phyloP scores from a whole-genome alignment of 2,888 invertebrate genomes.

The Tenthredo distinguenda region DNA sequence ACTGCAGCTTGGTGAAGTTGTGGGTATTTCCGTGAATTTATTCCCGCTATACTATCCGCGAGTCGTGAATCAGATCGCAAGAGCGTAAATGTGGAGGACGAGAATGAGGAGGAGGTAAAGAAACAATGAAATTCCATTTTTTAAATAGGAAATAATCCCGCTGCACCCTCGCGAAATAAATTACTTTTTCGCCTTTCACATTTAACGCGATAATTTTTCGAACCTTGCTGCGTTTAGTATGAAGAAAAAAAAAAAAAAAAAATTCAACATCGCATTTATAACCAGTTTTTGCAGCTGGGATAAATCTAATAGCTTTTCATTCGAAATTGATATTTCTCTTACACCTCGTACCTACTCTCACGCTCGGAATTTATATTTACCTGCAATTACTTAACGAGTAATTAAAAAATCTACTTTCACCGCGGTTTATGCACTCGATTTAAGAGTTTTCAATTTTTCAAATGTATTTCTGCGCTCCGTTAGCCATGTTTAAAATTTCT shows the following conservation, averaged over 20 bases:
- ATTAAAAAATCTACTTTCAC: not conserved
- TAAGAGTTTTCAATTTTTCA: not conserved
- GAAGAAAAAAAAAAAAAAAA: not conserved
- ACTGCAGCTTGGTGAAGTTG: not conserved
- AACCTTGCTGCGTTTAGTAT: not conserved
- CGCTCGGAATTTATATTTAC: not conserved
- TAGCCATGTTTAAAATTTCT: not conserved
- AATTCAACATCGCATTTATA: not conserved
- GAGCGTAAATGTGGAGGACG: not conserved
- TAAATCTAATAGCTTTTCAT: not conserved
- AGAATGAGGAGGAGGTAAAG: not conserved
- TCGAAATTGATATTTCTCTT: not conserved
- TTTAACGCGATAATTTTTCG: not conserved
- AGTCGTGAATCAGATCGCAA: not conserved
- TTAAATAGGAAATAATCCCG: not conserved
- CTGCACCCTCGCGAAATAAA: constrained; percentile 17
- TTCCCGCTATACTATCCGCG: not conserved
- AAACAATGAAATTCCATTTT: constrained; percentile 36
- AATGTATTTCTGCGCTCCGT: not conserved
- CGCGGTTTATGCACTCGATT: not conserved
- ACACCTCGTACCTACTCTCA: not conserved
- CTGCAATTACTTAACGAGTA: not conserved
- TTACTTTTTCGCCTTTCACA: not conserved
- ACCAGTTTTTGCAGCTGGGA: not conserved
- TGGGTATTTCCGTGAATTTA: constrained; percentile 15